A percentile compares a stretch with the other conserved stretches of the same genome.
These are phyloP conservation scores for Temnothorax ravouxi DNA, from an alignment of 2,888 invertebrate species.

Conservation along the genomic window DNA sequence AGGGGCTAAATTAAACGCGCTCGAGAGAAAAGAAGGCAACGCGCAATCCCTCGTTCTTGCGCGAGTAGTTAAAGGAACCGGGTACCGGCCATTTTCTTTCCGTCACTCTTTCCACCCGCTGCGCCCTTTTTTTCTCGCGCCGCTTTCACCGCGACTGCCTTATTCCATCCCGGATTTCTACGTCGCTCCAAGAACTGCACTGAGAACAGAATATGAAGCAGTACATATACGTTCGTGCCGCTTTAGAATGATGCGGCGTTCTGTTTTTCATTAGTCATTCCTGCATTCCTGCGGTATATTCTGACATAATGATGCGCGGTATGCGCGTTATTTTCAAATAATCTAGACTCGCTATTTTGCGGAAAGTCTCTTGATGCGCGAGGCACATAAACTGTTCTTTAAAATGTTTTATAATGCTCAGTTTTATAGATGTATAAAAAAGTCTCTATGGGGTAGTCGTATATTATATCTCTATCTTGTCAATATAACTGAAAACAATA, in stretches of 20 bases:
- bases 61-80: slow-evolving; percentile 67
- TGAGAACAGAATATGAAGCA: slow-evolving; percentile 39
- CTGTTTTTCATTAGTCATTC: background rate
- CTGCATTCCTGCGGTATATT: background rate
- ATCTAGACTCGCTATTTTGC: background rate
- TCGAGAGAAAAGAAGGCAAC: slow-evolving; percentile 66
- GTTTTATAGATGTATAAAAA: slow-evolving; percentile 36
- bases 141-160: slow-evolving; percentile 22
- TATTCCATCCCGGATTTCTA: slow-evolving; percentile 36
- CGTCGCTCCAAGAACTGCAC: slow-evolving; percentile 21
- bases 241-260: slow-evolving; percentile 11
- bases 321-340: slow-evolving; percentile 16
- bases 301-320: slow-evolving; percentile 30
- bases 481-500: background rate
- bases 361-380: slow-evolving; percentile 9
- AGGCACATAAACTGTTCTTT: slow-evolving; percentile 31
- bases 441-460: background rate
- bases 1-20: slow-evolving; percentile 74
- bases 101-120: slow-evolving; percentile 55
- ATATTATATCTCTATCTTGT: background rate
- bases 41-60: slow-evolving; percentile 66
- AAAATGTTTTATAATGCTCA: slow-evolving; percentile 35
- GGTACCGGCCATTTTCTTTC: slow-evolving; percentile 66
- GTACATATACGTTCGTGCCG: background rate
- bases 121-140: slow-evolving; percentile 19